phyloP scores from a whole-genome alignment of 1,140 invertebrate genomes.

The Thaumetopoea pityocampa region DNA sequence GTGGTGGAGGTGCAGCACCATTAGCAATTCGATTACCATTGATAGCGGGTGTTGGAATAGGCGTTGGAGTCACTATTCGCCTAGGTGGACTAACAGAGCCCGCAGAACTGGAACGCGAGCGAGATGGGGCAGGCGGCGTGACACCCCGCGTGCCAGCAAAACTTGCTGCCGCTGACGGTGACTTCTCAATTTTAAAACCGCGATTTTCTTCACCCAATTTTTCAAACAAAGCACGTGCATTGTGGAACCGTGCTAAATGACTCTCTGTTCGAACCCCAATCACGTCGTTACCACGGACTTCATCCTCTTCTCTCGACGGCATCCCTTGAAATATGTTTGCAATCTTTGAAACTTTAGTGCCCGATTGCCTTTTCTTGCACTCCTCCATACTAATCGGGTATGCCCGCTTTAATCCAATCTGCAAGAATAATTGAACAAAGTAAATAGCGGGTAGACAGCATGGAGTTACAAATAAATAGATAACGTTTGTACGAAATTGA shows the following conservation, averaged over 20 bases:
- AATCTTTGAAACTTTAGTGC: slow-evolving; percentile 92
- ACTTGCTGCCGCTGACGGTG: slow-evolving; percentile 65
- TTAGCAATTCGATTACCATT: slow-evolving; percentile 69
- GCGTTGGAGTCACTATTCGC: slow-evolving; percentile 58
- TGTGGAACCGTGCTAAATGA: slow-evolving; percentile 93
- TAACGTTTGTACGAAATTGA: slow-evolving; percentile 46
- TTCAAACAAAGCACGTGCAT: slow-evolving; percentile 93
- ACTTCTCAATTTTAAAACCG: slow-evolving; percentile 72
- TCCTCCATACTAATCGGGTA: slow-evolving; percentile 78
- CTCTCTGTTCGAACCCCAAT: slow-evolving; percentile 91
- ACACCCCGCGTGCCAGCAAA: slow-evolving; percentile 63
- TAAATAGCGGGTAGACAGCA: slow-evolving; percentile 34
- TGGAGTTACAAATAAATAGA: slow-evolving; percentile 44
- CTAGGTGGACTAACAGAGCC: slow-evolving; percentile 78
- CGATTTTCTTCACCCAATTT: slow-evolving; percentile 89
- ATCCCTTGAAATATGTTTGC: slow-evolving; percentile 90
- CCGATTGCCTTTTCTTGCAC: slow-evolving; percentile 82
- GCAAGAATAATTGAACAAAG: slow-evolving; percentile 46
- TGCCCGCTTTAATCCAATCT: slow-evolving; percentile 68
- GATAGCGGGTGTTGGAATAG: slow-evolving; percentile 57
- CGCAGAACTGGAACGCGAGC: slow-evolving; percentile 78
- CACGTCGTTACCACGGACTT: slow-evolving; percentile 76
- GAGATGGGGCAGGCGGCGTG: slow-evolving; percentile 45
- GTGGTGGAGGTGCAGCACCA: slow-evolving; percentile 58
- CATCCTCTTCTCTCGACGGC: slow-evolving; percentile 68